Conservation (phyloP, 2,888 invertebrate genomes). For the Acanthosepion esculentum region DNA sequence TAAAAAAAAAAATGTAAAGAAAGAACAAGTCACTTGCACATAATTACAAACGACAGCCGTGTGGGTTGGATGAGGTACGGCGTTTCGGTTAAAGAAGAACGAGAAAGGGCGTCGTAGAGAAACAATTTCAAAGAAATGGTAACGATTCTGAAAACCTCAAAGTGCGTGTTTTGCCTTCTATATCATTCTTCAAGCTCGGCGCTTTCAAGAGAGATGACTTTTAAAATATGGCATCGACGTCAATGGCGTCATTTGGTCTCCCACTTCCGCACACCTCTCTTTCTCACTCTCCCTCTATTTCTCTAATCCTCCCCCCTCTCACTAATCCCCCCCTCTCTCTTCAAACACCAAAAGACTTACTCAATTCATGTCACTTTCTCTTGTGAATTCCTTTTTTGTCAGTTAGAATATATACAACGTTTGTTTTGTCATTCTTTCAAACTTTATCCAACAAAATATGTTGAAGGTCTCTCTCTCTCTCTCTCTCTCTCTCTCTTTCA, state of each 20-base stretch:
- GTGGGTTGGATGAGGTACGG: background rate
- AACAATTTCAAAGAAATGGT: background rate
- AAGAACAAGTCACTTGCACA: background rate
- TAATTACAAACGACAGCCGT: background rate
- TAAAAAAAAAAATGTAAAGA: background rate
- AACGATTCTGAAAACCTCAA: background rate
- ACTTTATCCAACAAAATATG: too few species aligned
- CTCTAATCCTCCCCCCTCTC: background rate
- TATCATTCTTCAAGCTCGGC: background rate
- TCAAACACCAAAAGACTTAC: too few species aligned
- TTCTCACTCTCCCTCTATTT: background rate
- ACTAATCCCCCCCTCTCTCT: background rate
- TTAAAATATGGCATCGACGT: background rate
- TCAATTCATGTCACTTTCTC: too few species aligned
- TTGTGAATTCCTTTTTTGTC: too few species aligned
- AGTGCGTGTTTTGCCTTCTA: constrained; percentile 5
- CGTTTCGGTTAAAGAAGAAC: background rate
- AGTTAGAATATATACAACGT: too few species aligned
- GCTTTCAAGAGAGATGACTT: background rate
- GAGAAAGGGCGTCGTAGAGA: background rate
- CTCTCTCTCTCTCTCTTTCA: too few species aligned
- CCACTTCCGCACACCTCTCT: background rate
- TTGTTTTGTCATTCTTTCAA: too few species aligned
- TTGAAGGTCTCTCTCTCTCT: too few species aligned
- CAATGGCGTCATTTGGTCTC: background rate